These are phyloP conservation scores for Boloria euphrosyne DNA, from an alignment of 2,888 invertebrate species.

Conservation along the genomic window DNA sequence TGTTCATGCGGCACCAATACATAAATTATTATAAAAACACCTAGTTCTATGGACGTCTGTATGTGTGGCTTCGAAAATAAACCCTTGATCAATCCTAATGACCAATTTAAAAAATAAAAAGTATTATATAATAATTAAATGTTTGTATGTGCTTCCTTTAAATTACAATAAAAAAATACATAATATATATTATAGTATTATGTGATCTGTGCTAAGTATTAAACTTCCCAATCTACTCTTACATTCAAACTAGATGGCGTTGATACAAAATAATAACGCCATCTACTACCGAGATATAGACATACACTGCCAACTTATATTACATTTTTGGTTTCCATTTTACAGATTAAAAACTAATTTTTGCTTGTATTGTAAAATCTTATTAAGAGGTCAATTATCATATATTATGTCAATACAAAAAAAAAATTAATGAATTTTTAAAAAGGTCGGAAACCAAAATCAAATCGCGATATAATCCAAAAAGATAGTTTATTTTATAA, in stretches of 20 bases:
- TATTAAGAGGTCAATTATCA: no score
- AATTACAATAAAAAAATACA: no score
- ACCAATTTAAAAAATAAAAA: background rate
- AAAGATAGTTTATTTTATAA: no score
- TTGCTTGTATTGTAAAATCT: no score
- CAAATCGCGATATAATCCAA: no score
- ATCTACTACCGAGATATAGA: conserved; percentile 6
- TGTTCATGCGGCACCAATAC: conserved; percentile 31
- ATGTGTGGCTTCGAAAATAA: background rate
- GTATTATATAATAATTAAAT: background rate
- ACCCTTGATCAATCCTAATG: background rate
- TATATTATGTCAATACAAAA: no score
- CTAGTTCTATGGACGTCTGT: conserved; percentile 26
- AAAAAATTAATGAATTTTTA: no score
- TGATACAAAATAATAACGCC: background rate
- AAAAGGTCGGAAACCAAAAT: no score
- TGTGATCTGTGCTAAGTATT: no score
- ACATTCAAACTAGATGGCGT: conserved; percentile 18
- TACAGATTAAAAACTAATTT: no score
- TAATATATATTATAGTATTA: no score
- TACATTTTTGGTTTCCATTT: background rate
- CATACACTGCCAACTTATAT: background rate
- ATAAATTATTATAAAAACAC: conserved; percentile 16
- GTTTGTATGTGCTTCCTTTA: no score
- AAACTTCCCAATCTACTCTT: background rate